Evolutionary conservation across 2,113 vertebrate genomes (phyloP).

Genomic region (Elachura formosa): DNA sequence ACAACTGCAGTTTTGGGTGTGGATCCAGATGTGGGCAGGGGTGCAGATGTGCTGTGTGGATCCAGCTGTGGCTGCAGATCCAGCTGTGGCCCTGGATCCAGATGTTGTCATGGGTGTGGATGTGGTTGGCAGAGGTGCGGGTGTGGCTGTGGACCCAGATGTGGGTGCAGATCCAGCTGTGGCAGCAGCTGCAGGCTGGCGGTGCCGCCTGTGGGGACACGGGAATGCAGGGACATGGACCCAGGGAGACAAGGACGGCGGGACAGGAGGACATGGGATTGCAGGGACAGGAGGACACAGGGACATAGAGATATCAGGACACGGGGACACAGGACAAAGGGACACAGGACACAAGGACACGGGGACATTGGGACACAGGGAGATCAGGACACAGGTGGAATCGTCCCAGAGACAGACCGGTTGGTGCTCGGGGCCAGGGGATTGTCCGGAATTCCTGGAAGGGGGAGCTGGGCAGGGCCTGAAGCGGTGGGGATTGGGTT

Average conservation of each 20-base stretch:
- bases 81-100: background rate
- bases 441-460: too few relatives aligned
- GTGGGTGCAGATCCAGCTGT: accelerated
- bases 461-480: too few relatives aligned
- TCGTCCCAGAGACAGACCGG: too few relatives aligned
- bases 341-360: background rate
- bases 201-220: background rate
- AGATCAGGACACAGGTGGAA: accelerated
- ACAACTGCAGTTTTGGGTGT: background rate
- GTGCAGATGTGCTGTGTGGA: too few relatives aligned
- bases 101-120: background rate
- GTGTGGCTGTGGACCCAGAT: too few relatives aligned
- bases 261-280: background rate
- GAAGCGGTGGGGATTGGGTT: too few relatives aligned
- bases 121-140: background rate
- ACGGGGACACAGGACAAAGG: background rate
- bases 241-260: accelerated
- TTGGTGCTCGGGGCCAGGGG: too few relatives aligned
- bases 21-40: background rate
- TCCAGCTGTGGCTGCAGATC: background rate
- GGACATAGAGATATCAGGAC: background rate
- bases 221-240: background rate
- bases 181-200: background rate
- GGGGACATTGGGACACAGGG: accelerated
- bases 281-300: too few relatives aligned